A percentile compares a stretch with the other conserved stretches of the same genome.
Conservation (phyloP, 1,140 invertebrate genomes). For the Diabrotica undecimpunctata region DNA sequence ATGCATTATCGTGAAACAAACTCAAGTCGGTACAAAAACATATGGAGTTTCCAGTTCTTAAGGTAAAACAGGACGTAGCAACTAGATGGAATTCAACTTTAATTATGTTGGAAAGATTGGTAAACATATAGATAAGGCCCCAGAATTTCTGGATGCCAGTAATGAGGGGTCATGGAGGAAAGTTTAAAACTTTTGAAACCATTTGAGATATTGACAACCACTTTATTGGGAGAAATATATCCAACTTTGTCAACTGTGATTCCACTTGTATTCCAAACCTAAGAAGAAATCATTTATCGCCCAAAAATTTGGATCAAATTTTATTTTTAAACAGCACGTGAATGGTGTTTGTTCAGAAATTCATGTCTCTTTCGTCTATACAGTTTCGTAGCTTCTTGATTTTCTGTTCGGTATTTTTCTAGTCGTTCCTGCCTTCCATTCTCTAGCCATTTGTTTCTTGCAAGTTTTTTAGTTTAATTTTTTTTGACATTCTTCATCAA, state of each 20-base stretch:
- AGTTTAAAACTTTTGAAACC: neutral
- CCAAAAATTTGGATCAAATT: no score
- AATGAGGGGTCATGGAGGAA: neutral
- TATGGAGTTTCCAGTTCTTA: slow-evolving; percentile 27
- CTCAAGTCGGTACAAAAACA: slow-evolving; percentile 26
- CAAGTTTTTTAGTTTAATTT: no score
- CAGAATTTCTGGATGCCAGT: neutral
- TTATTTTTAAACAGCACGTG: no score
- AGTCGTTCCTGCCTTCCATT: no score
- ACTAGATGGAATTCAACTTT: slow-evolving; percentile 43
- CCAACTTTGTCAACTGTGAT: slow-evolving; percentile 26
- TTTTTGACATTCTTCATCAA: no score
- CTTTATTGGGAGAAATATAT: slow-evolving; percentile 28
- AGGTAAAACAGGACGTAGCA: slow-evolving; percentile 39
- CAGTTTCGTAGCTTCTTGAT: no score
- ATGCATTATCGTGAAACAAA: slow-evolving; percentile 25
- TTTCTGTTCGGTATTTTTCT: no score
- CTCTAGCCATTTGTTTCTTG: no score
- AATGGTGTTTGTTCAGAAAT: no score
- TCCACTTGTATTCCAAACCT: slow-evolving; percentile 8
- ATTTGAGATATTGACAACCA: slow-evolving; percentile 12
- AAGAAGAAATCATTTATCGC: no score
- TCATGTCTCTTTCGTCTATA: no score
- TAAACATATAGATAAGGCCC: neutral
- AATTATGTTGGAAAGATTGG: slow-evolving; percentile 38